Evolutionary conservation across 2,888 invertebrate genomes (phyloP).

Genomic region (Hypena proboscidalis): DNA sequence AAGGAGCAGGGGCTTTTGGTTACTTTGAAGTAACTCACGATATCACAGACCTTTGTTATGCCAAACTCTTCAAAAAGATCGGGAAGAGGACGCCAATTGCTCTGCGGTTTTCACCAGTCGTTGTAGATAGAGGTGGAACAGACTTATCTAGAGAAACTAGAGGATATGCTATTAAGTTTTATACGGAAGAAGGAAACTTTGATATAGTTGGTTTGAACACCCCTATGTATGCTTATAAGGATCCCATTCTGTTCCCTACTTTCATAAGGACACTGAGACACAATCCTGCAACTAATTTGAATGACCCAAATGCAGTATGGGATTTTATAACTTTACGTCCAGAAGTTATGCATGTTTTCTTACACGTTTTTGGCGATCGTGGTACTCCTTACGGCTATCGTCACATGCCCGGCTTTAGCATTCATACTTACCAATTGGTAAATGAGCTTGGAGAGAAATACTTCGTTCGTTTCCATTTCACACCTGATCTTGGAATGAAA

Average conservation of each 20-base stretch:
- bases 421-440: conserved; percentile 94
- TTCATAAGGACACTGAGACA: conserved; percentile 97
- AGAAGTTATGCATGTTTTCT: conserved; percentile 92
- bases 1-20: conserved; percentile 94
- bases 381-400: conserved; percentile 96
- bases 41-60: conserved; percentile 90
- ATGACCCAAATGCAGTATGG: conserved; percentile 96
- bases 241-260: conserved; percentile 93
- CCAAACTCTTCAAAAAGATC: conserved; percentile 88
- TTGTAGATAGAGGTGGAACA: conserved; percentile 93
- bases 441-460: conserved; percentile 88
- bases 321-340: conserved; percentile 94
- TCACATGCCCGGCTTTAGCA: conserved; percentile 96
- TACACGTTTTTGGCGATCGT: conserved; percentile 93
- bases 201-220: conserved; percentile 95
- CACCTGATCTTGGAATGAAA: conserved; percentile 94
- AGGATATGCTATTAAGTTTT: conserved; percentile 96
- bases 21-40: conserved; percentile 94
- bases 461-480: conserved; percentile 95
- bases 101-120: conserved; percentile 91
- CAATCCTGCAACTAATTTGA: conserved; percentile 93
- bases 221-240: conserved; percentile 94
- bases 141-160: conserved; percentile 94
- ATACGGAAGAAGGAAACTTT: conserved; percentile 95
- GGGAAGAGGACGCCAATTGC: conserved; percentile 91